These are phyloP conservation scores for Protophormia terraenovae DNA, from an alignment of 2,888 invertebrate genomes.

Conservation along the genomic window DNA sequence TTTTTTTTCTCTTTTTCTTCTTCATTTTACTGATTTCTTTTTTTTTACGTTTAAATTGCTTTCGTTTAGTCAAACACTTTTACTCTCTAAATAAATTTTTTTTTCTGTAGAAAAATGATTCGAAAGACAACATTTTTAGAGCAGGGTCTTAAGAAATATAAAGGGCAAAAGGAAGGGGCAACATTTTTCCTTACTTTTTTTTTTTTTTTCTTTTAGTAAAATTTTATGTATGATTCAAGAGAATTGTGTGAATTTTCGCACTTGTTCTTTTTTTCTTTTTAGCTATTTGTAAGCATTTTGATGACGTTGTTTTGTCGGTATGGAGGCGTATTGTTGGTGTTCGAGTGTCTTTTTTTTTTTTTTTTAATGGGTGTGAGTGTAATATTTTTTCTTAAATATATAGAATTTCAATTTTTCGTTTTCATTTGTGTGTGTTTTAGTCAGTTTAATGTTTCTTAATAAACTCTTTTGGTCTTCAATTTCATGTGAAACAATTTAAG, in stretches of 20 bases:
- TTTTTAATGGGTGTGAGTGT: background rate
- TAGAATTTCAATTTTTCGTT: conserved; percentile 15
- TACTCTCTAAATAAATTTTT: conserved; percentile 22
- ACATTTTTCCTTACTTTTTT: background rate
- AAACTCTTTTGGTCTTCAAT: background rate
- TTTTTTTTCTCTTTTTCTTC: conserved; percentile 17
- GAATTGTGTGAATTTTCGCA: conserved; percentile 64
- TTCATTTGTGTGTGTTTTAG: background rate
- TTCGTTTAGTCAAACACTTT: conserved; percentile 54
- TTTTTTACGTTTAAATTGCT: conserved; percentile 45
- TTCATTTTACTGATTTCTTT: background rate
- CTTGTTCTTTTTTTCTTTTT: conserved; percentile 39
- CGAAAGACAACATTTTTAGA: background rate
- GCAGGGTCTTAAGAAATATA: background rate
- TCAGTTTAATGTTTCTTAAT: conserved; percentile 21
- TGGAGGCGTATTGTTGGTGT: too few species aligned
- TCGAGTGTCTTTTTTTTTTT: background rate
- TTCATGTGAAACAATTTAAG: background rate
- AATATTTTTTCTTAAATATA: conserved; percentile 33
- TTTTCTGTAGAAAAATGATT: conserved; percentile 21
- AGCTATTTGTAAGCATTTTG: background rate
- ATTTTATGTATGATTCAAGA: conserved; percentile 42
- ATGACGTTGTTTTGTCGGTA: background rate
- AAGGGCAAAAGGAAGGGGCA: background rate
- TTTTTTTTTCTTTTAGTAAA: background rate